Evolutionary conservation across 2,797 vertebrate genomes (phyloP).

Genomic region (Uromys caudimaculatus): DNA sequence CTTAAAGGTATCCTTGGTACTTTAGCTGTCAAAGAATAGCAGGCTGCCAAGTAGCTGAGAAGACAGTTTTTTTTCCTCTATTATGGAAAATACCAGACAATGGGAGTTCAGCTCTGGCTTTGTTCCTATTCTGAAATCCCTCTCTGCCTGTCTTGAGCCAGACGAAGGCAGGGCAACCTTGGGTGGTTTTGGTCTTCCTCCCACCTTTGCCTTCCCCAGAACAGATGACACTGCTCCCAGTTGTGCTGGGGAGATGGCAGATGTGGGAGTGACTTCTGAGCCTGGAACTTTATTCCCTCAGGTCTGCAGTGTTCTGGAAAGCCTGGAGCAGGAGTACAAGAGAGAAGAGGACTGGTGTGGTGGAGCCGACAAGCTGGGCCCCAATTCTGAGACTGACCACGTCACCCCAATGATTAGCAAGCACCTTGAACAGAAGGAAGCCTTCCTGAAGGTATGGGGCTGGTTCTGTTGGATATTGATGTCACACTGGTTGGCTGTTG

Average conservation of each 20-base stretch:
- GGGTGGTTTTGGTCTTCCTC: accelerated
- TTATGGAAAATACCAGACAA: background rate
- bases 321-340: constrained; percentile 99
- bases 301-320: constrained; percentile 98
- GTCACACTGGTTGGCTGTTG: background rate
- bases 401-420: constrained; percentile 99
- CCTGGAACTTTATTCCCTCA: constrained; percentile 58
- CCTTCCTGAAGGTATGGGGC: constrained; percentile 95
- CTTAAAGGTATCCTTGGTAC: background rate
- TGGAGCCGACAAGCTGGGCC: constrained; percentile 97
- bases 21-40: background rate
- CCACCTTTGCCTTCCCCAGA: background rate
- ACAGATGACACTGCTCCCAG: background rate
- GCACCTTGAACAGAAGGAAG: constrained; percentile 98
- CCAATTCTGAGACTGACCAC: constrained; percentile 97
- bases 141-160: background rate
- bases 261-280: background rate
- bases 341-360: constrained; percentile 99
- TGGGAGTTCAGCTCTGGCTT: background rate
- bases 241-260: accelerated
- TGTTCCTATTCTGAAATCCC: background rate
- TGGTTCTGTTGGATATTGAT: accelerated
- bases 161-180: accelerated
- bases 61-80: background rate
- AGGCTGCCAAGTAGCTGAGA: background rate